These are phyloP conservation scores for Seira musarum DNA, from an alignment of 2,888 invertebrate species.

Conservation along the genomic window DNA sequence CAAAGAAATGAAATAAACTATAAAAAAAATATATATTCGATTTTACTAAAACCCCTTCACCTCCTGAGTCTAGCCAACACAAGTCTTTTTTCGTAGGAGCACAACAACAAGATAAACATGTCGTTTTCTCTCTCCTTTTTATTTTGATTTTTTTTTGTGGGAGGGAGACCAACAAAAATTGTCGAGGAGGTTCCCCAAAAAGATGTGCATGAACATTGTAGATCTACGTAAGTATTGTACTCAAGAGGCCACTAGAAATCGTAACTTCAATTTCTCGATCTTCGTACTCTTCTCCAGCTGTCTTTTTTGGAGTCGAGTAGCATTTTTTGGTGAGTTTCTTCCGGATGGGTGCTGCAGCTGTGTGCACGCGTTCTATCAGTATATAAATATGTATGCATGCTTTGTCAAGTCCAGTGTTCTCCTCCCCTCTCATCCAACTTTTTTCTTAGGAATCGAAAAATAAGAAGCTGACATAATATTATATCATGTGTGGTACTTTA, in stretches of 20 bases:
- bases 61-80: too few species aligned
- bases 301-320: slow-evolving; percentile 1
- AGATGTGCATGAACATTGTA: background rate
- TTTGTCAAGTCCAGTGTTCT: background rate
- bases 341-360: background rate
- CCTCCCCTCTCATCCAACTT: too few species aligned
- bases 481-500: slow-evolving; percentile 11
- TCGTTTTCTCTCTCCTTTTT: background rate
- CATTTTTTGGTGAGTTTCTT: background rate
- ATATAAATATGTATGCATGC: background rate
- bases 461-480: background rate
- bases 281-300: slow-evolving; percentile 8
- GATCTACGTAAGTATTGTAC: slow-evolving; percentile 16
- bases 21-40: too few species aligned
- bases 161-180: background rate
- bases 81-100: background rate
- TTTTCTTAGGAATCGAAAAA: background rate
- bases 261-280: slow-evolving; percentile 22
- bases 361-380: background rate
- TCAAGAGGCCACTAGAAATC: slow-evolving; percentile 46
- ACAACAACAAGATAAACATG: background rate
- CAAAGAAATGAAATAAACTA: slow-evolving; percentile 6
- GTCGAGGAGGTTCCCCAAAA: background rate
- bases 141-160: background rate
- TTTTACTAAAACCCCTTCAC: too few species aligned